Conservation (phyloP, 2,113 vertebrate species). For the Gymnogyps californianus region DNA sequence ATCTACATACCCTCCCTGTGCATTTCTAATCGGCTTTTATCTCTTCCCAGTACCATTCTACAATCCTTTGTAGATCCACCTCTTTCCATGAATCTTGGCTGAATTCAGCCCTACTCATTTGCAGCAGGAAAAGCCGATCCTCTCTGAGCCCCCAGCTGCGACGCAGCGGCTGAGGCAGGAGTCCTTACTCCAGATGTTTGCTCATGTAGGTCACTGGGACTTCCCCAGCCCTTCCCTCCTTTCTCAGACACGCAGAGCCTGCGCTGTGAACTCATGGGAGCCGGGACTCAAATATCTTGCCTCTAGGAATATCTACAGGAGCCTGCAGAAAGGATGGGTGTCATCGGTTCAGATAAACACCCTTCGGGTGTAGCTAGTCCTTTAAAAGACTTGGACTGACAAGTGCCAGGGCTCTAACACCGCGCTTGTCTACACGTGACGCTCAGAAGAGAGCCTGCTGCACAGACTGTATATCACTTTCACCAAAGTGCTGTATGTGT, state of each 20-base stretch:
- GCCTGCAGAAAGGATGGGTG: background rate
- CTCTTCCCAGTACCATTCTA: background rate
- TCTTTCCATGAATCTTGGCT: slow-evolving; percentile 20
- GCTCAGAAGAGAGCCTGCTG: fast-evolving
- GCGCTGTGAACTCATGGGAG: background rate
- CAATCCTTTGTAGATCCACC: too few relatives aligned
- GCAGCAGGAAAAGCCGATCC: background rate
- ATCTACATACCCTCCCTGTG: background rate
- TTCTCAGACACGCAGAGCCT: background rate
- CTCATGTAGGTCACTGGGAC: slow-evolving; percentile 29
- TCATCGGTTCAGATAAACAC: background rate
- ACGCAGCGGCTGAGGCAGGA: background rate
- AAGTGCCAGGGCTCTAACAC: background rate
- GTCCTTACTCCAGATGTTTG: background rate
- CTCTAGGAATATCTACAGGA: background rate
- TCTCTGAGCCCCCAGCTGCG: background rate
- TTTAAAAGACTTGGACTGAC: fast-evolving
- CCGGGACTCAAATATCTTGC: background rate
- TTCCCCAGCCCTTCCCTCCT: background rate
- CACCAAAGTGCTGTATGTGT: background rate
- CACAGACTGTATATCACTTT: fast-evolving
- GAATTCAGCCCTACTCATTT: background rate
- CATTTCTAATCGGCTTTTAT: background rate
- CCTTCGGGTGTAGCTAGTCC: background rate
- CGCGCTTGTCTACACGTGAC: fast-evolving